phyloP scores from a whole-genome alignment of 2,888 invertebrate genomes.

The Dryobota labecula region DNA sequence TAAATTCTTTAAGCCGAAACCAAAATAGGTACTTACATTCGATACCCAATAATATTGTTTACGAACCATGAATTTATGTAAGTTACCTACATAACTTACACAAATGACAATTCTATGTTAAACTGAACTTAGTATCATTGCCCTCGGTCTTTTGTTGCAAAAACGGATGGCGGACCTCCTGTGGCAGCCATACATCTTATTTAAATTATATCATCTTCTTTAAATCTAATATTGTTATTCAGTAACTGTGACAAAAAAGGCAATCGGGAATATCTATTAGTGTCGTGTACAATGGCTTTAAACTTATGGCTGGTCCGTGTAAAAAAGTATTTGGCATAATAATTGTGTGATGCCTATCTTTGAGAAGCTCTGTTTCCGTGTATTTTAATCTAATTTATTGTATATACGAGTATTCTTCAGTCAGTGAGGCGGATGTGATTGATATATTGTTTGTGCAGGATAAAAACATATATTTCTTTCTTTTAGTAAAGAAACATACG shows the following conservation, averaged over 20 bases:
- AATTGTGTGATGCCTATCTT: constrained; percentile 29
- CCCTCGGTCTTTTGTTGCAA: constrained; percentile 47
- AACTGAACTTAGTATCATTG: constrained; percentile 49
- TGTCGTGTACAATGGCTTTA: constrained; percentile 51
- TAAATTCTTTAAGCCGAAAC: too few species aligned
- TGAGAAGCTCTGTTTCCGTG: constrained; percentile 19
- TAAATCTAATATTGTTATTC: constrained; percentile 48
- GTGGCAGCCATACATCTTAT: constrained; percentile 51
- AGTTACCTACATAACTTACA: constrained; percentile 29
- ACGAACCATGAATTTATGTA: constrained; percentile 4
- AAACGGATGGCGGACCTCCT: constrained; percentile 56
- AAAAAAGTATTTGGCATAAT: constrained; percentile 44
- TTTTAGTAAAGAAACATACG: neutral
- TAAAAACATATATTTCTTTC: too few species aligned
- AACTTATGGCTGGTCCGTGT: constrained; percentile 23
- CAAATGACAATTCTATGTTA: constrained; percentile 58
- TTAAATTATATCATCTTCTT: constrained; percentile 36
- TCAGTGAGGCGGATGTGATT: neutral
- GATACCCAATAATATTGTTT: neutral
- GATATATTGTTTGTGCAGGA: too few species aligned
- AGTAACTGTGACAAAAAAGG: constrained; percentile 43
- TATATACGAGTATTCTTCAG: neutral
- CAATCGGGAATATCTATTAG: constrained; percentile 38
- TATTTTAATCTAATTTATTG: neutral
- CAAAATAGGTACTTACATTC: neutral